phyloP scores from a whole-genome alignment of 2,797 vertebrate genomes.

The Cossypha heuglini region DNA sequence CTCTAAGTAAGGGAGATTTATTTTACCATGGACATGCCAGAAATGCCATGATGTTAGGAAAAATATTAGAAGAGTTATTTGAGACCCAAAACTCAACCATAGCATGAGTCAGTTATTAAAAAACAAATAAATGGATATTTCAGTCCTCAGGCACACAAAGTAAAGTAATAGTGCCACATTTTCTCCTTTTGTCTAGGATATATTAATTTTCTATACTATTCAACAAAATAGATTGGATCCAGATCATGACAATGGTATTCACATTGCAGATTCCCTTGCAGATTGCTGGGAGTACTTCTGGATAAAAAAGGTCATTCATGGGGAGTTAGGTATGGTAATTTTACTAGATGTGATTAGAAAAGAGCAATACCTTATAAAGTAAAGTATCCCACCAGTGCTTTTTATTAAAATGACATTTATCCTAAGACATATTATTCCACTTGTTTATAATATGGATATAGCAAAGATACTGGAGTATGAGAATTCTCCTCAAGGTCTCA shows the following conservation, averaged over 20 bases:
- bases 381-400: fast-evolving
- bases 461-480: not conserved
- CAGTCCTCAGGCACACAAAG: not conserved
- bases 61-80: constrained; percentile 55
- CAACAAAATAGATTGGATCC: not conserved
- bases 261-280: not conserved
- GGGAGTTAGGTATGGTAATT: not conserved
- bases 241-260: not conserved
- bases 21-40: constrained; percentile 66
- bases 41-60: constrained; percentile 55
- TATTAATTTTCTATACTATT: not conserved
- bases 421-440: not conserved
- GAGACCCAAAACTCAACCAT: not conserved
- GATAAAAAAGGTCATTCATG: not conserved
- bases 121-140: constrained; percentile 57
- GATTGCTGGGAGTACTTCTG: not conserved
- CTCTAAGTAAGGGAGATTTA: constrained; percentile 50
- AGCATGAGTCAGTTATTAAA: constrained; percentile 36
- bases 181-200: not conserved
- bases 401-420: not conserved
- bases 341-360: not conserved
- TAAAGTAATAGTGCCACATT: not conserved
- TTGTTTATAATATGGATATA: not conserved
- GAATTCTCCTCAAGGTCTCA: not conserved
- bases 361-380: not conserved